phyloP scores from a whole-genome alignment of 2,797 vertebrate genomes.

The Gymnoscopelus microlampas region DNA sequence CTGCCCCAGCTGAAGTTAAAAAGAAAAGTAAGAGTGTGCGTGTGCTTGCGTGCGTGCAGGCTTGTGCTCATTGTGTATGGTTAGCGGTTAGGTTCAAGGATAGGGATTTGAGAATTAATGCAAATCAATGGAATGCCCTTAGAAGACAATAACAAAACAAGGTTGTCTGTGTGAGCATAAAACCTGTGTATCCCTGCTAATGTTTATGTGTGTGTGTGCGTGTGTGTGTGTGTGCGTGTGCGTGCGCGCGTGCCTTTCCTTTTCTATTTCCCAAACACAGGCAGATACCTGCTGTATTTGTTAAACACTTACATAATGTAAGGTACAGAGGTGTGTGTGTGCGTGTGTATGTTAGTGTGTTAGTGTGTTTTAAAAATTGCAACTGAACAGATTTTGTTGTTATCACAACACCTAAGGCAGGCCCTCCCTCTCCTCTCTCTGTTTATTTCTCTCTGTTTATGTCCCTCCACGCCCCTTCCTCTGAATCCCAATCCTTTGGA shows the following conservation, averaged over 20 bases:
- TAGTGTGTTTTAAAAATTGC: background rate
- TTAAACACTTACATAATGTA: constrained; percentile 48
- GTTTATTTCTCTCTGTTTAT: too few relatives aligned
- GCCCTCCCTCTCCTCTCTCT: too few relatives aligned
- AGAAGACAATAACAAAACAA: too few relatives aligned
- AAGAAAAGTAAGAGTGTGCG: background rate
- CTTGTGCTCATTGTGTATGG: background rate
- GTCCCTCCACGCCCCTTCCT: too few relatives aligned
- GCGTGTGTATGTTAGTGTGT: background rate
- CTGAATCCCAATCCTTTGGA: too few relatives aligned
- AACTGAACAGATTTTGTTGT: too few relatives aligned
- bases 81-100: too few relatives aligned
- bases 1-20: too few relatives aligned
- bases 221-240: background rate
- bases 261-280: constrained; percentile 48
- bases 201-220: background rate
- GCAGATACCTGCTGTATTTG: constrained; percentile 15
- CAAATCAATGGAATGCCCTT: too few relatives aligned
- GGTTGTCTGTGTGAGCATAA: background rate
- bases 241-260: background rate
- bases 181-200: background rate
- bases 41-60: background rate
- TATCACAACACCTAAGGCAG: too few relatives aligned
- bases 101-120: too few relatives aligned
- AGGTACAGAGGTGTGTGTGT: background rate